Conservation (phyloP, 2,888 invertebrate species). For the Tetragnatha montana region DNA sequence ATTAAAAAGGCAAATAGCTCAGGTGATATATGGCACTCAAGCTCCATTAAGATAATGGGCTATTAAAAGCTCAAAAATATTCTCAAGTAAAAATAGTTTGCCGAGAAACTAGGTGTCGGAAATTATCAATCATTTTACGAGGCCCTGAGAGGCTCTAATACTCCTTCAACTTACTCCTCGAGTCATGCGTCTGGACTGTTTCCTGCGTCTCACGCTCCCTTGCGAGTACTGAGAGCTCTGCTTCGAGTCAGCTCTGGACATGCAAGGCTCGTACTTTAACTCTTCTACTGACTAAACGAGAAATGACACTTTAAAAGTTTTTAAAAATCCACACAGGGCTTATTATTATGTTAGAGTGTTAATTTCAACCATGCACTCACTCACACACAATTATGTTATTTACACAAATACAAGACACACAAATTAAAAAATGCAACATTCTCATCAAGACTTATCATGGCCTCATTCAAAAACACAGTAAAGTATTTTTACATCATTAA, state of each 20-base stretch:
- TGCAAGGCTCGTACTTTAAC: conserved; percentile 58
- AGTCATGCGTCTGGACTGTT: conserved; percentile 48
- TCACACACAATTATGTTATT: too few relatives aligned
- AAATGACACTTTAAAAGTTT: neutral
- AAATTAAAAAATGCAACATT: too few relatives aligned
- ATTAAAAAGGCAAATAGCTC: too few relatives aligned
- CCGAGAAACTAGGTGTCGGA: neutral
- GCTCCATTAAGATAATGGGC: neutral
- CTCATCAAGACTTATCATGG: too few relatives aligned
- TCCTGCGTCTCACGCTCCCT: conserved; percentile 66
- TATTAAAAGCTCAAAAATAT: neutral
- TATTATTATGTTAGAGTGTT: too few relatives aligned
- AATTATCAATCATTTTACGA: neutral
- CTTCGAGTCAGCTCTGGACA: conserved; percentile 64
- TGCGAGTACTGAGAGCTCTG: conserved; percentile 68
- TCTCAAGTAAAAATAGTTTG: neutral
- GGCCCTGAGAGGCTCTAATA: neutral
- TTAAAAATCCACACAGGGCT: too few relatives aligned
- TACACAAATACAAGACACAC: too few relatives aligned
- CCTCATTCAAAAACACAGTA: too few relatives aligned
- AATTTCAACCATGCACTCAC: too few relatives aligned
- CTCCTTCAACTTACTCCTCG: conserved; percentile 68
- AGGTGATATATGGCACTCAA: too few relatives aligned
- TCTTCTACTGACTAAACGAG: conserved; percentile 52
- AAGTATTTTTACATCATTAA: too few relatives aligned